These are phyloP conservation scores for Coenonympha glycerion DNA, from an alignment of 2,888 invertebrate species.

Conservation along the genomic window DNA sequence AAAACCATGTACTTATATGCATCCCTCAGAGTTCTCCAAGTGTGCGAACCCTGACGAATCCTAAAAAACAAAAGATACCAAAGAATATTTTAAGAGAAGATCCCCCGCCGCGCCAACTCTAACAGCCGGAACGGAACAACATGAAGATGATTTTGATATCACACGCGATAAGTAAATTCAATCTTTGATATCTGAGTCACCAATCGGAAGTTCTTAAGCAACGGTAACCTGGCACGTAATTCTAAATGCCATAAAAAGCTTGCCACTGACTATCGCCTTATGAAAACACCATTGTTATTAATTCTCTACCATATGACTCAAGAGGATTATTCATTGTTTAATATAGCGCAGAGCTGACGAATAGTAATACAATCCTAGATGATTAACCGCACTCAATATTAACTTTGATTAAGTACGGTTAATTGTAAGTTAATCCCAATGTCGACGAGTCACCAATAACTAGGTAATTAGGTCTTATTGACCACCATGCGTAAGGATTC, in stretches of 20 bases:
- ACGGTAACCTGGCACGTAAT: neutral
- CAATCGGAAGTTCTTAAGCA: neutral
- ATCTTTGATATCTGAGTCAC: neutral
- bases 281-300: conserved; percentile 6
- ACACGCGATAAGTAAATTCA: too few species aligned
- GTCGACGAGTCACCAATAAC: neutral
- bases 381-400: conserved; percentile 6
- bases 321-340: conserved; percentile 1
- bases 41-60: too few species aligned
- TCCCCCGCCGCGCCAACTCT: too few species aligned
- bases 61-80: too few species aligned
- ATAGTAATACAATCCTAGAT: conserved; percentile 3
- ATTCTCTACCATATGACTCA: conserved; percentile 1
- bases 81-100: too few species aligned
- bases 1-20: too few species aligned
- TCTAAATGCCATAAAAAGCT: neutral
- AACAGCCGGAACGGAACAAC: too few species aligned
- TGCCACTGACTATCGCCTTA: neutral
- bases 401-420: neutral
- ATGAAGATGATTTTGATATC: too few species aligned
- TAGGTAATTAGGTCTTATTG: neutral
- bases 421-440: neutral
- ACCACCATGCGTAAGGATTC: too few species aligned
- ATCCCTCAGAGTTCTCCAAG: too few species aligned
- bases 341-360: neutral